phyloP scores from a whole-genome alignment of 2,888 invertebrate species.

The Hirtodrosophila cameraria region DNA sequence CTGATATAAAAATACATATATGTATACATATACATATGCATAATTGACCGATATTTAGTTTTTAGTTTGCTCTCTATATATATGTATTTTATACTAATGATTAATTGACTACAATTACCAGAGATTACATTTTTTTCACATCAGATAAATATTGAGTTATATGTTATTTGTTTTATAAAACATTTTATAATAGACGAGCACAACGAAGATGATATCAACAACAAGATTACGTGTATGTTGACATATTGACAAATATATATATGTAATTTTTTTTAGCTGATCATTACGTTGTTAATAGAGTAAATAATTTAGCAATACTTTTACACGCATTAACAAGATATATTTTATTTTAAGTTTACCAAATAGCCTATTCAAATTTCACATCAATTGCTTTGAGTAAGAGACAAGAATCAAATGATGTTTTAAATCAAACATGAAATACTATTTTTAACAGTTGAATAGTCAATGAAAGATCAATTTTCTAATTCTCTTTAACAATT shows the following conservation, averaged over 20 bases:
- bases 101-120: slow-evolving; percentile 75
- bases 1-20: slow-evolving; percentile 49
- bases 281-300: slow-evolving; percentile 39
- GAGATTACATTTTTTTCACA: slow-evolving; percentile 59
- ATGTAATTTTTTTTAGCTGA: slow-evolving; percentile 19
- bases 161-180: slow-evolving; percentile 37
- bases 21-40: slow-evolving; percentile 30
- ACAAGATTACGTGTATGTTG: slow-evolving; percentile 63
- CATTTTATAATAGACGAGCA: slow-evolving; percentile 64
- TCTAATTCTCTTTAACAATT: not conserved
- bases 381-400: slow-evolving; percentile 16
- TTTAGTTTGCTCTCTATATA: slow-evolving; percentile 27
- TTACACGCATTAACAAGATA: slow-evolving; percentile 34
- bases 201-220: slow-evolving; percentile 60
- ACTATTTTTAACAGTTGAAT: no score
- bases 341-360: slow-evolving; percentile 17
- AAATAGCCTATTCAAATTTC: slow-evolving; percentile 9
- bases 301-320: slow-evolving; percentile 53
- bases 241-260: slow-evolving; percentile 62
- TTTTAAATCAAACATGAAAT: no score
- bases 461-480: no score
- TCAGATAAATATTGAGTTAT: slow-evolving; percentile 46
- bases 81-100: slow-evolving; percentile 46
- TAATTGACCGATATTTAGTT: slow-evolving; percentile 68
- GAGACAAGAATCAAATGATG: not conserved